Evolutionary conservation across 2,888 invertebrate species (phyloP), one percentile per base, ranked within the genome.

Genomic region (Nasonovia ribisnigri): DNA sequence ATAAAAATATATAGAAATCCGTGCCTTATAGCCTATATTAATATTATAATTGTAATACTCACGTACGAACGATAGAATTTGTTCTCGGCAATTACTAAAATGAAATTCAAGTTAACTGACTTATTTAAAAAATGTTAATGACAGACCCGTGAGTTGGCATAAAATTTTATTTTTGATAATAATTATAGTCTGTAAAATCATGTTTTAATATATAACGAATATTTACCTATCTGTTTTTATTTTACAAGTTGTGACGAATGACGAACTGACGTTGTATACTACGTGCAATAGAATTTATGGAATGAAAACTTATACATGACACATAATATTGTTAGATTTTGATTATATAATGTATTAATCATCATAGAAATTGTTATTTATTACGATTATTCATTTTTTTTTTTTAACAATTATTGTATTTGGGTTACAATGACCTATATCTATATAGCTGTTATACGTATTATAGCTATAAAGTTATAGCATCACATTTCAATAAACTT

Each of bases 11-110:
- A 29, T n/a, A 46, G 6, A 86, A 86, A 46, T 48, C 26, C 0
- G 29, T 86, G 29, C 46, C 5, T 0, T 77, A 77, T 86, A 86
- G 3, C 6, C 29, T 86, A 29, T 36, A 77, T 3, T 86, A 43
- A 43, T 46, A 48, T 20, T 88, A 88, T 86, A 46, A 88, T 88
- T 48, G 48, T 36, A n/a, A 88, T 88, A 88, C 51, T 88, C n/a
- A 88, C 87, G 87, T 88, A 36, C 46, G 6, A 46, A n/a, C 86
- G 43, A 86, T 43, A 46, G 43, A 43, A 86, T 46, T 86, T 88
- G 57, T 57, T 88, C 26, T 88, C 42, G 11, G 16, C 57, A 54
- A 42, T 54, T 26, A 88, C 54, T 88, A 57, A 57, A 88, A 88
- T 54, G 24, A 57, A 88, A 42, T 57, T 57, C 26, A 57, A 24